phyloP scores from a whole-genome alignment of 2,797 vertebrate genomes.

The Eutrigla gurnardus region DNA sequence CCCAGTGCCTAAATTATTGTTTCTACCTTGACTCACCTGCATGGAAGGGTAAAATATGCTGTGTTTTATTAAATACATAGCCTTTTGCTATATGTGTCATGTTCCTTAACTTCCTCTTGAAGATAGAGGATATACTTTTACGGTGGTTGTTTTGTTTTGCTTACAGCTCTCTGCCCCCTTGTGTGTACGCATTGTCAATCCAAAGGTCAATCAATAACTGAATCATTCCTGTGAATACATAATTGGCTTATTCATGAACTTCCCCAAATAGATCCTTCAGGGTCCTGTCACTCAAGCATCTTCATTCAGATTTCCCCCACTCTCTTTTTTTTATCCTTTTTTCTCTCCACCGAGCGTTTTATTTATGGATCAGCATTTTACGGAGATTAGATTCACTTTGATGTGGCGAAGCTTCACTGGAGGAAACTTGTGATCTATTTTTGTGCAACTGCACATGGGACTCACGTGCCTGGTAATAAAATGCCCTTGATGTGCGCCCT shows the following conservation, averaged over 20 bases:
- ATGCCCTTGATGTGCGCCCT: conserved; percentile 72
- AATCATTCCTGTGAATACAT: conserved; percentile 62
- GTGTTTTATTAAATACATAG: conserved; percentile 28
- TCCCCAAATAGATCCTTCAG: conserved; percentile 53
- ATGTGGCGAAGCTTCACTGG: conserved; percentile 60
- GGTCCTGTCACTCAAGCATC: conserved; percentile 58
- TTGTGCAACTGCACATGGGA: conserved; percentile 59
- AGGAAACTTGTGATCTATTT: conserved; percentile 75
- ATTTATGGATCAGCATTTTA: conserved; percentile 74
- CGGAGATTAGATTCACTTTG: conserved; percentile 69
- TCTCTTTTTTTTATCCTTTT: conserved; percentile 39
- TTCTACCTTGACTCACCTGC: conserved; percentile 34
- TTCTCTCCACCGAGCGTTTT: conserved; percentile 57
- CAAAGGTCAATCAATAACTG: conserved; percentile 64
- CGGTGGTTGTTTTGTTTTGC: conserved; percentile 18
- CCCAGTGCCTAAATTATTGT: conserved; percentile 32
- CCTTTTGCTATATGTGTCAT: conserved; percentile 17
- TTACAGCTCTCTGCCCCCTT: conserved; percentile 1
- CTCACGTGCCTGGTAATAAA: conserved; percentile 72
- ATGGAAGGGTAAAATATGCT: background rate
- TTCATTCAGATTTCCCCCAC: conserved; percentile 56
- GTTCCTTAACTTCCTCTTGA: conserved; percentile 19
- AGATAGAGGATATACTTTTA: conserved; percentile 2
- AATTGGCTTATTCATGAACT: conserved; percentile 68
- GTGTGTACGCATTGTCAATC: conserved; percentile 27